Evolutionary conservation across 2,113 vertebrate species (phyloP).

Genomic region (Epinephelus moara): DNA sequence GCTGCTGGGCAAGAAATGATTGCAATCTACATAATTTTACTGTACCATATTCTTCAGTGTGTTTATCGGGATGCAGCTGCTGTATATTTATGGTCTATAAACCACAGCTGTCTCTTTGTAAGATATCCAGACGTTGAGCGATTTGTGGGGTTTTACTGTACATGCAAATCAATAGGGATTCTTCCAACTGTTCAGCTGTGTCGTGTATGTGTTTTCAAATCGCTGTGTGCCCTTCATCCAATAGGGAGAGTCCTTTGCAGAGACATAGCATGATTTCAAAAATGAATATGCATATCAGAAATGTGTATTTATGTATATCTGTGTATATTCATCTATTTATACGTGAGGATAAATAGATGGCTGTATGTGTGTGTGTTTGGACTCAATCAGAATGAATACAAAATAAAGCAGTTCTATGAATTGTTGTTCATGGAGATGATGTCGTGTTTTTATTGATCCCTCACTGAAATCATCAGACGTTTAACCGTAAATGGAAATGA

Average conservation of each 20-base stretch:
- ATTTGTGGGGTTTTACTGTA: conserved; percentile 73
- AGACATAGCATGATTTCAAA: conserved; percentile 84
- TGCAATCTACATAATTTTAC: conserved; percentile 74
- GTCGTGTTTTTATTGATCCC: conserved; percentile 20
- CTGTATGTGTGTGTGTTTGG: conserved; percentile 79
- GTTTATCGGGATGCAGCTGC: conserved; percentile 72
- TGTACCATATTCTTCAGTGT: conserved; percentile 77
- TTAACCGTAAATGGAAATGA: neutral
- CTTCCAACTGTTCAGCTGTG: conserved; percentile 80
- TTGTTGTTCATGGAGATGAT: conserved; percentile 65
- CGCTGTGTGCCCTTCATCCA: conserved; percentile 78
- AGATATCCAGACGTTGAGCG: conserved; percentile 63
- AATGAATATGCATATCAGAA: conserved; percentile 84
- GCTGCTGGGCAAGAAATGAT: conserved; percentile 79
- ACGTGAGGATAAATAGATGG: conserved; percentile 82
- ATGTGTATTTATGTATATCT: conserved; percentile 86
- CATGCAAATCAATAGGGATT: conserved; percentile 79
- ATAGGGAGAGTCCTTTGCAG: conserved; percentile 79
- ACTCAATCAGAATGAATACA: conserved; percentile 79
- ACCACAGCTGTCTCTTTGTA: conserved; percentile 78
- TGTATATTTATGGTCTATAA: conserved; percentile 78
- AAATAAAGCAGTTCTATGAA: conserved; percentile 85
- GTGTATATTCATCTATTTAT: conserved; percentile 86
- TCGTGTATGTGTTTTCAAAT: conserved; percentile 82
- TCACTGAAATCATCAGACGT: neutral